Evolutionary conservation across 2,888 invertebrate genomes (phyloP).

Genomic region (Cordilura impudica): DNA sequence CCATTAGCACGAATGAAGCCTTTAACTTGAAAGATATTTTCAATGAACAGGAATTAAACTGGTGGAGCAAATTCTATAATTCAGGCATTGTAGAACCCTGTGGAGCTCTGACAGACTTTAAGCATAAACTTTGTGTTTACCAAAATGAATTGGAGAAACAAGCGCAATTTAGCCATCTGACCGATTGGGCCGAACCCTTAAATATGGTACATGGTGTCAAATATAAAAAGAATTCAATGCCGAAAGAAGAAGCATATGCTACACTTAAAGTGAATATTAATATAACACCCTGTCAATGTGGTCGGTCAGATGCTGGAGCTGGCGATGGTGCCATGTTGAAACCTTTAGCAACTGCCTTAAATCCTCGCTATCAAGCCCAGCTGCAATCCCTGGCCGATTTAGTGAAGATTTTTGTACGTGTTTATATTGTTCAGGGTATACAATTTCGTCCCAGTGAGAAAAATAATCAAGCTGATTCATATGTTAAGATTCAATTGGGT

Average conservation of each 20-base stretch:
- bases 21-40: conserved; percentile 16
- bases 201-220: conserved; percentile 80
- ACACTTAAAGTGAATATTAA: conserved; percentile 73
- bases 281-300: conserved; percentile 69
- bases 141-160: conserved; percentile 84
- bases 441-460: conserved; percentile 86
- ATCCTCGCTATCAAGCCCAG: conserved; percentile 67
- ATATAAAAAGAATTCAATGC: conserved; percentile 71
- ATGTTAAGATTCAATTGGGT: conserved; percentile 85
- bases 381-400: conserved; percentile 66
- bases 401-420: conserved; percentile 79
- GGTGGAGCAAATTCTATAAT: conserved; percentile 81
- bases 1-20: not conserved
- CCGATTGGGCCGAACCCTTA: conserved; percentile 83
- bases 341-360: conserved; percentile 65
- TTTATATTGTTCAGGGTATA: conserved; percentile 87
- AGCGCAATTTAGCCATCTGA: conserved; percentile 82
- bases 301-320: conserved; percentile 44
- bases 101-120: conserved; percentile 49
- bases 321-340: conserved; percentile 63
- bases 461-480: conserved; percentile 87
- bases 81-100: conserved; percentile 67
- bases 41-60: conserved; percentile 77
- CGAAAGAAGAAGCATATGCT: conserved; percentile 78
- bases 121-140: conserved; percentile 80